phyloP scores from a whole-genome alignment of 2,113 vertebrate genomes.

The Orientallactaga bullata region DNA sequence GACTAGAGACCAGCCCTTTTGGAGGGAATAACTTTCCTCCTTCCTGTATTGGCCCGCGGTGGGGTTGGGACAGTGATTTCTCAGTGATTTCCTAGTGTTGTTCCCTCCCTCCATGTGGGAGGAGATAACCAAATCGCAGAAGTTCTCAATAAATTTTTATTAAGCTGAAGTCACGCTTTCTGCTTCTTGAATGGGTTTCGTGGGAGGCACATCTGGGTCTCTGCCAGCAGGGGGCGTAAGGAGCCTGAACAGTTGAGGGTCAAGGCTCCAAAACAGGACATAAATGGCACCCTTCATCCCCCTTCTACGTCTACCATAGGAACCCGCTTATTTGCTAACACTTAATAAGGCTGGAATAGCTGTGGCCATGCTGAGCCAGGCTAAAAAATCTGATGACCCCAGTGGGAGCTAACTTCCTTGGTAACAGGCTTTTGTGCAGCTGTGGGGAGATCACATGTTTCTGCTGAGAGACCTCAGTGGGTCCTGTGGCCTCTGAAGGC shows the following conservation, averaged over 20 bases:
- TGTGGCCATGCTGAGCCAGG: conserved; percentile 68
- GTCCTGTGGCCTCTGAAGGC: neutral
- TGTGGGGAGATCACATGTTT: neutral
- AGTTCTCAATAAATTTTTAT: conserved; percentile 84
- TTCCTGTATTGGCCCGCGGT: neutral
- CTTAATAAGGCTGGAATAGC: conserved; percentile 52
- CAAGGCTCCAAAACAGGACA: neutral
- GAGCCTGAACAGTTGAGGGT: too few relatives aligned
- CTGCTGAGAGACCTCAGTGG: neutral
- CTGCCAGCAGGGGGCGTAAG: conserved; percentile 69
- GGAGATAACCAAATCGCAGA: conserved; percentile 60
- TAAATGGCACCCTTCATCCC: neutral
- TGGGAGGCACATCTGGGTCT: neutral
- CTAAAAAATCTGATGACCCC: conserved; percentile 71
- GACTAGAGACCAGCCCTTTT: neutral
- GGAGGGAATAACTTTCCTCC: neutral
- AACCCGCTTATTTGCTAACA: neutral
- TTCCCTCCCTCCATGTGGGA: conserved; percentile 38
- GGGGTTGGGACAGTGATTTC: conserved; percentile 66
- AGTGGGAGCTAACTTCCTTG: conserved; percentile 49
- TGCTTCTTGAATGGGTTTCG: neutral
- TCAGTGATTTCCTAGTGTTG: conserved; percentile 65
- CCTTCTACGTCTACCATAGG: neutral
- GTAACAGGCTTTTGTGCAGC: neutral
- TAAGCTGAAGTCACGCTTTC: conserved; percentile 39